These are phyloP conservation scores for Tricholaema leucomelas DNA, from an alignment of 2,113 vertebrate genomes.

Conservation along the genomic window DNA sequence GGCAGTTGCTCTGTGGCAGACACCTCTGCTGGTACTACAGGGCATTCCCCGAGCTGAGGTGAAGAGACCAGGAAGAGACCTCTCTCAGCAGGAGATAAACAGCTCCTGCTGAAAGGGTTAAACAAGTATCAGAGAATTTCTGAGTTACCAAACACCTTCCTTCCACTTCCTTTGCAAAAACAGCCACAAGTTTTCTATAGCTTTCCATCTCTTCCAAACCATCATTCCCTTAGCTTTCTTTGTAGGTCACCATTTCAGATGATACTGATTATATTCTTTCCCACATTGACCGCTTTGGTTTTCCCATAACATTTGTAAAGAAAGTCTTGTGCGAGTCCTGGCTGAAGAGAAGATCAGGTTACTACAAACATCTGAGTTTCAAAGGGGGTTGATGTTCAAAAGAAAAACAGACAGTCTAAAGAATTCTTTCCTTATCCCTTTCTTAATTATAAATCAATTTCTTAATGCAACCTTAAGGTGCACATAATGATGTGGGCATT, in stretches of 20 bases:
- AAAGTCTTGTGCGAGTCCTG: neutral
- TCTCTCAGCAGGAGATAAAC: neutral
- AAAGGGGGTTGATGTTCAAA: neutral
- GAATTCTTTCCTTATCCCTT: accelerated
- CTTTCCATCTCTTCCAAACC: neutral
- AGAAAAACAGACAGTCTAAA: neutral
- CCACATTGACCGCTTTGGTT: neutral
- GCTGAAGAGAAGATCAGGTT: neutral
- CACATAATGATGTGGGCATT: neutral
- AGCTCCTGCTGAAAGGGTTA: neutral
- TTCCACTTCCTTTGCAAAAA: neutral
- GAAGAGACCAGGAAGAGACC: neutral
- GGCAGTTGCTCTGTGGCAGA: neutral
- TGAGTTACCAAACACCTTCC: accelerated
- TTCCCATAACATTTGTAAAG: neutral
- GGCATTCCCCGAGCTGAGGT: neutral
- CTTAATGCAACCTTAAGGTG: neutral
- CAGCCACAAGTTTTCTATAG: neutral
- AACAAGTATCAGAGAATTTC: neutral
- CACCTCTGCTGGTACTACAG: accelerated
- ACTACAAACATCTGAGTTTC: neutral
- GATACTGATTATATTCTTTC: neutral
- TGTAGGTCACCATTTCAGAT: neutral
- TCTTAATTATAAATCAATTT: neutral
- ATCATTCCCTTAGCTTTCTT: neutral